phyloP scores from a whole-genome alignment of 2,113 vertebrate species.

The Myotis davidii region DNA sequence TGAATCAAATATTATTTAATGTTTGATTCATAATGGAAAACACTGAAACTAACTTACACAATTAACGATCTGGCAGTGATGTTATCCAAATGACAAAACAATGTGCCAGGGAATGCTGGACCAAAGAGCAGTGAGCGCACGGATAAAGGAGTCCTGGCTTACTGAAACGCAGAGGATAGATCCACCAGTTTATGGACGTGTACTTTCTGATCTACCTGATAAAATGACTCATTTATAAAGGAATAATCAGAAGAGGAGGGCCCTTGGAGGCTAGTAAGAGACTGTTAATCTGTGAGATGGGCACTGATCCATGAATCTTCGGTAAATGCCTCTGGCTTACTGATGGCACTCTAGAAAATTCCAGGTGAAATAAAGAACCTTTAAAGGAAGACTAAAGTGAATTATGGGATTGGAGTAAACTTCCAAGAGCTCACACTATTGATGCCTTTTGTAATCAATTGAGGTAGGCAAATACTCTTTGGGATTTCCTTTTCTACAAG shows the following conservation, averaged over 20 bases:
- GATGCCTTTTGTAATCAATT: not conserved
- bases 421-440: not conserved
- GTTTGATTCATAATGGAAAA: not conserved
- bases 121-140: not conserved
- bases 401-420: not conserved
- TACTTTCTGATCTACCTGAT: not conserved
- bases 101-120: not conserved
- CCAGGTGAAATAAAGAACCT: not conserved
- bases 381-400: not conserved
- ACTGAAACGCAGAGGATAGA: not conserved
- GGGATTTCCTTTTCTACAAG: not conserved
- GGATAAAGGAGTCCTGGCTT: not conserved
- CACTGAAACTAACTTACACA: not conserved
- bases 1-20: not conserved
- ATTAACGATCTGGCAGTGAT: constrained; percentile 15
- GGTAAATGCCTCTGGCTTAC: not conserved
- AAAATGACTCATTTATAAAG: not conserved
- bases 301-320: not conserved
- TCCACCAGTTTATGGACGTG: not conserved
- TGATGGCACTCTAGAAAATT: not conserved
- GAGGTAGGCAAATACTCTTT: not conserved
- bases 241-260: not conserved
- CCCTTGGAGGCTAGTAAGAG: not conserved
- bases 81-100: not conserved
- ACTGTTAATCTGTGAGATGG: not conserved